Evolutionary conservation across 2,113 vertebrate species (phyloP).

Genomic region (Gymnocephalus cernua): DNA sequence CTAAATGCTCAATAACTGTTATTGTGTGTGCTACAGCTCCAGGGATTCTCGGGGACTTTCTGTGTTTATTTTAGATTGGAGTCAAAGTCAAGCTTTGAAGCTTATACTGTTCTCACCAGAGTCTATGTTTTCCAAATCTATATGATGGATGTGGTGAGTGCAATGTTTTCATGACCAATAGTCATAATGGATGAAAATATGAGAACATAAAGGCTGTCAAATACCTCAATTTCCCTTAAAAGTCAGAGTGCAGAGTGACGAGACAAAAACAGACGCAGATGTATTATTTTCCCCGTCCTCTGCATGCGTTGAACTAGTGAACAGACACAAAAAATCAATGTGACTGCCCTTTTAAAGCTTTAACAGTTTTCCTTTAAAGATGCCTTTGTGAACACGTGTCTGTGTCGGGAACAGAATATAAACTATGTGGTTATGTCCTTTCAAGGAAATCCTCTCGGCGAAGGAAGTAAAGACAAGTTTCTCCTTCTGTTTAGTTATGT

Average conservation of each 20-base stretch:
- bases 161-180: background rate
- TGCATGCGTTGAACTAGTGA: background rate
- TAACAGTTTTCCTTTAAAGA: conserved; percentile 15
- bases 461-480: conserved; percentile 23
- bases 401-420: conserved; percentile 25
- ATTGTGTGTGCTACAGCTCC: background rate
- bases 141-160: background rate
- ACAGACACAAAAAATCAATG: background rate
- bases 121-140: background rate
- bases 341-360: conserved; percentile 24
- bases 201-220: background rate
- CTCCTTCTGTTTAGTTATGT: conserved; percentile 50
- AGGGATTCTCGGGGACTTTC: background rate
- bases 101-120: background rate
- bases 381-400: conserved; percentile 34
- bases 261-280: background rate
- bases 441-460: conserved; percentile 52
- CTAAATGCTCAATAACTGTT: background rate
- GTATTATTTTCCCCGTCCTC: background rate
- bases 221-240: background rate
- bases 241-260: background rate
- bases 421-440: conserved; percentile 40
- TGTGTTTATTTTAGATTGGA: background rate
- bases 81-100: background rate
- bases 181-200: conserved; percentile 1